Evolutionary conservation across 2,113 vertebrate genomes (phyloP), one percentile per base, ranked within the genome.

Genomic region (Ochotona princeps): DNA sequence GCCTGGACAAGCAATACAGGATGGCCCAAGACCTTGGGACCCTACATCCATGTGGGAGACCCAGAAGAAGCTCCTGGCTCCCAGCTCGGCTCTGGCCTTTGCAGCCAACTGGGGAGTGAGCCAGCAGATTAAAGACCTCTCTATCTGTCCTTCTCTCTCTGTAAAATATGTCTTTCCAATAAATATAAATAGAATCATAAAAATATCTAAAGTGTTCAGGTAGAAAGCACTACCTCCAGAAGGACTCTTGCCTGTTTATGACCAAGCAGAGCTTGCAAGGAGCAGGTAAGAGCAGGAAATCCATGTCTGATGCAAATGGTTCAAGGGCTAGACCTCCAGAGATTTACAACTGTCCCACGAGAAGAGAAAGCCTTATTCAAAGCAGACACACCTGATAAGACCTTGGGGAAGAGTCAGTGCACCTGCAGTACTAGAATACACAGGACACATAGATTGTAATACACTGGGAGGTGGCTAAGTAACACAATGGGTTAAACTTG

Each of bases 361-460:
- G 57, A 38, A 13, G 28, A 61, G 35, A 9, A 49, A 67, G 32
- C 0, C 47, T 67, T 10, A 60, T 30, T 23, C 14, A 51, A 69
- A 54, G 51, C 2, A 1, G 38, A 38, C 14, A 10, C 18, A n/a
- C 35, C 12, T 30, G n/a, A 79, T 6, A 20, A 91, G 49, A 47
- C 18, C 65, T 2, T 25, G 74, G 26, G 0, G 10, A 5, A 17
- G 69, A 51, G 0, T 6, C 26, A 20, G 10, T 10, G 1, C 0
- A 2, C 21, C 47, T 44, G 86, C 32, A 49, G 70, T 23, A 8
- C n/a, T 23, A 12, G n/a, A 23, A 28, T 10, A 10, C 20, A 26
- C 51, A 4, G 44, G 20, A 4, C 44, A 14, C 11, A 0, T 10
- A 12, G 20, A 12, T 10, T 5, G 0, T 4, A 9, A 28, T 57